phyloP scores from a whole-genome alignment of 2,797 vertebrate genomes.

The Novumbra hubbsi region DNA sequence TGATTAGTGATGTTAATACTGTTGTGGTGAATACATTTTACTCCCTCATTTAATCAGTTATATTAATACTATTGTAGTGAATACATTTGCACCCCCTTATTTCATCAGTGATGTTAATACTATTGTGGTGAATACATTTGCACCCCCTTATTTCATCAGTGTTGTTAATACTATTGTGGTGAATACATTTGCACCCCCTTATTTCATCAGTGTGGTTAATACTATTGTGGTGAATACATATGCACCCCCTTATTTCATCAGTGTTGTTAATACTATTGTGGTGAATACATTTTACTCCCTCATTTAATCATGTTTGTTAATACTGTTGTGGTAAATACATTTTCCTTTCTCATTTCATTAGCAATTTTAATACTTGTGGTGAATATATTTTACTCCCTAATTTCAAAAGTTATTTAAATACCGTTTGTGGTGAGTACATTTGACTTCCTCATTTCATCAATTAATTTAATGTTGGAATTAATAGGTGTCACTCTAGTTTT shows the following conservation, averaged over 20 bases:
- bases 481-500: no score
- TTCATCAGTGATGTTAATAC: not conserved
- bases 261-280: slow-evolving; percentile 5
- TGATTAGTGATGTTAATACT: not conserved
- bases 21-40: not conserved
- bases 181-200: not conserved
- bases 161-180: slow-evolving; percentile 1
- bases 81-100: not conserved
- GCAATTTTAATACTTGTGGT: no score
- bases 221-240: not conserved
- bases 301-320: no score
- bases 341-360: no score
- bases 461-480: no score
- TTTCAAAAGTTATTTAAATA: slow-evolving; percentile 11
- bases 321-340: no score
- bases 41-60: not conserved
- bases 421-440: not conserved
- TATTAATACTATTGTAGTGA: slow-evolving; percentile 1
- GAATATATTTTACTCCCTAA: no score
- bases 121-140: not conserved
- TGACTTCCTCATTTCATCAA: no score
- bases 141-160: not conserved
- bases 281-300: not conserved
- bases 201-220: not conserved
- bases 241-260: no score